Conservation (phyloP, 2,113 vertebrate species). For the Rhinogobius similis region DNA sequence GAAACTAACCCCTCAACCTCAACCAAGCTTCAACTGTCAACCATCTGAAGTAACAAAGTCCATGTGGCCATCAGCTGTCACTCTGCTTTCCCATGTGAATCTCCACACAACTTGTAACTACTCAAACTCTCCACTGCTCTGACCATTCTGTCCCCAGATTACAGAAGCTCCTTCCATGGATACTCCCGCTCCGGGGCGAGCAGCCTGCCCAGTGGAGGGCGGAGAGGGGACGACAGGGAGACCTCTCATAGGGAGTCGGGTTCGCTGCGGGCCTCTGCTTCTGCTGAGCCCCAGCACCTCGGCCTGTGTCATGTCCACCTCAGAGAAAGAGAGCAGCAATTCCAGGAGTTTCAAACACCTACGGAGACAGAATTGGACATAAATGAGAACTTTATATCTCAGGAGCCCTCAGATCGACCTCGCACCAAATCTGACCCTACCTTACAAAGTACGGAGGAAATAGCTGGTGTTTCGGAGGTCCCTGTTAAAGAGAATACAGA, state of each 20-base stretch:
- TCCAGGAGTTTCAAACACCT: constrained; percentile 77
- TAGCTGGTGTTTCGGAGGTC: constrained; percentile 69
- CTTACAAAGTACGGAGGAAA: constrained; percentile 86
- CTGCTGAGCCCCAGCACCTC: constrained; percentile 88
- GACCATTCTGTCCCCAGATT: constrained; percentile 90
- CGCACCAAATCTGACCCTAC: constrained; percentile 96
- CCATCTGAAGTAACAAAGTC: constrained; percentile 63
- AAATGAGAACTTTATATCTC: constrained; percentile 94
- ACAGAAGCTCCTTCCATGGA: constrained; percentile 88
- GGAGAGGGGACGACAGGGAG: constrained; percentile 86
- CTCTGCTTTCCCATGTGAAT: constrained; percentile 76
- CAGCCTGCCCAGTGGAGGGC: constrained; percentile 82
- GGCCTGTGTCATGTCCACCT: constrained; percentile 95
- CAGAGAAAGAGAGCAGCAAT: constrained; percentile 88
- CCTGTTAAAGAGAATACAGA: constrained; percentile 72
- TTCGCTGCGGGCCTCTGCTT: constrained; percentile 71
- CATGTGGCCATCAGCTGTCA: constrained; percentile 68
- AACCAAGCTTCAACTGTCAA: constrained; percentile 62
- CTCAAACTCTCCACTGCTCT: constrained; percentile 82
- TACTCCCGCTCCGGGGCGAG: constrained; percentile 79
- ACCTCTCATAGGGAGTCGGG: constrained; percentile 78
- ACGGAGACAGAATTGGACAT: constrained; percentile 83
- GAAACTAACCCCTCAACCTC: constrained; percentile 63
- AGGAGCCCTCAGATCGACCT: constrained; percentile 81
- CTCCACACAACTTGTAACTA: constrained; percentile 62